Percentiles rank a stretch among this genome's conserved stretches.
These are phyloP conservation scores for Xiphophorus hellerii DNA, from an alignment of 2,113 vertebrate genomes.

Conservation along the genomic window DNA sequence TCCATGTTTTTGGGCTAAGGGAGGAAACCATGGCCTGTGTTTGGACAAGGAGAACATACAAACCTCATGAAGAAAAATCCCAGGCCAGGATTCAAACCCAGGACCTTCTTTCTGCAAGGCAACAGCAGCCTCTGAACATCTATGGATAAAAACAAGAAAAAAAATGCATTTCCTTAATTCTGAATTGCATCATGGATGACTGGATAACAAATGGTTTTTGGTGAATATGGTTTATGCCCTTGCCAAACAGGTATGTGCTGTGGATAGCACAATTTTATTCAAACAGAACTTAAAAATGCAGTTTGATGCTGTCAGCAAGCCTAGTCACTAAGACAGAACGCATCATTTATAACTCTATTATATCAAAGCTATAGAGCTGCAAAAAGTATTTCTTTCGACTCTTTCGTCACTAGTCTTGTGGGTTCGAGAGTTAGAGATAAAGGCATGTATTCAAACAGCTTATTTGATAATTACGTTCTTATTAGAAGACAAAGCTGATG, in stretches of 20 bases:
- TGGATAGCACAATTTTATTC: neutral
- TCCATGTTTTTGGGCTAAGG: too few species aligned
- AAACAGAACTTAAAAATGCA: neutral
- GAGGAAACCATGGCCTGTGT: too few species aligned
- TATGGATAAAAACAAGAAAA: neutral
- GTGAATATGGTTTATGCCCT: neutral
- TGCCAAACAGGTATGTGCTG: neutral
- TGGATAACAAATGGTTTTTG: neutral
- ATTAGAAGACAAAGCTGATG: neutral
- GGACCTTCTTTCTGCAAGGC: too few species aligned
- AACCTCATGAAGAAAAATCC: too few species aligned
- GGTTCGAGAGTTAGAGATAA: neutral
- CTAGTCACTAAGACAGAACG: neutral
- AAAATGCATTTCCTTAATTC: neutral
- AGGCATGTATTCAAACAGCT: slow-evolving; percentile 1
- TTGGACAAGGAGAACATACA: too few species aligned
- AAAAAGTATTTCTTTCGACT: neutral
- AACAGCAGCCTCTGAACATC: neutral
- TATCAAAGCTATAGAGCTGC: neutral
- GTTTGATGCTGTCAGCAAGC: neutral
- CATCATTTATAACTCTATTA: neutral
- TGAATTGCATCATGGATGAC: too few species aligned
- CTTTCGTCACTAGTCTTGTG: neutral
- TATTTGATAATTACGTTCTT: neutral
- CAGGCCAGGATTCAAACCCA: too few species aligned